These are phyloP conservation scores for Bombus difficillimus DNA, from an alignment of 1,140 invertebrate species.

Conservation along the genomic window DNA sequence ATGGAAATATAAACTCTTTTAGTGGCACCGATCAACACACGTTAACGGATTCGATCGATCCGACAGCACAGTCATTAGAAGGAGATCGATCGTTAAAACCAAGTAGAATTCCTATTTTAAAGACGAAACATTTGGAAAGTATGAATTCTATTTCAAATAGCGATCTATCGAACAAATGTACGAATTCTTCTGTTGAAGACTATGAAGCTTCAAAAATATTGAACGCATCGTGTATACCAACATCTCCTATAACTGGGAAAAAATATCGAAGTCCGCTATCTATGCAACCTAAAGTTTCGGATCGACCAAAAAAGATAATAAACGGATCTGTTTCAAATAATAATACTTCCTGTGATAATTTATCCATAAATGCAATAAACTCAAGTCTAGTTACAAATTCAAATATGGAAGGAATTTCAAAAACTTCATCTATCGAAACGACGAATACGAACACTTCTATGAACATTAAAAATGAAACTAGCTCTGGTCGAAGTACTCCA, in stretches of 20 bases:
- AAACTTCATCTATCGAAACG: neutral
- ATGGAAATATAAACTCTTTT: slow-evolving; percentile 42
- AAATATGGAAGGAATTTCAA: slow-evolving; percentile 5
- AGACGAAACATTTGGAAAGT: slow-evolving; percentile 69
- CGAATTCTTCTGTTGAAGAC: slow-evolving; percentile 66
- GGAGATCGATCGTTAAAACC: slow-evolving; percentile 71
- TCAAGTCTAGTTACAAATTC: neutral
- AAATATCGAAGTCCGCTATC: slow-evolving; percentile 77
- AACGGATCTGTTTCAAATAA: slow-evolving; percentile 66
- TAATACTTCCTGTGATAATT: slow-evolving; percentile 54
- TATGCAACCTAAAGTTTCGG: slow-evolving; percentile 65
- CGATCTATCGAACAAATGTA: slow-evolving; percentile 69
- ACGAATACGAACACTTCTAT: slow-evolving; percentile 7
- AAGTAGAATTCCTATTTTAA: slow-evolving; percentile 76
- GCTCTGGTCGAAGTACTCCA: slow-evolving; percentile 65
- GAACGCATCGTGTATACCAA: slow-evolving; percentile 70
- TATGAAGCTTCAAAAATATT: slow-evolving; percentile 62
- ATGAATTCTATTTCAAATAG: slow-evolving; percentile 63
- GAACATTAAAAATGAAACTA: slow-evolving; percentile 61
- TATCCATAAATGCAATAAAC: slow-evolving; percentile 6
- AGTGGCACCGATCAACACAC: slow-evolving; percentile 24
- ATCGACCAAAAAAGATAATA: slow-evolving; percentile 63
- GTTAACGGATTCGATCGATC: slow-evolving; percentile 16
- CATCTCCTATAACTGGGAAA: slow-evolving; percentile 77
- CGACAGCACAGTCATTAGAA: slow-evolving; percentile 50